phyloP scores from a whole-genome alignment of 2,888 invertebrate genomes.

The Entomobrya proxima region DNA sequence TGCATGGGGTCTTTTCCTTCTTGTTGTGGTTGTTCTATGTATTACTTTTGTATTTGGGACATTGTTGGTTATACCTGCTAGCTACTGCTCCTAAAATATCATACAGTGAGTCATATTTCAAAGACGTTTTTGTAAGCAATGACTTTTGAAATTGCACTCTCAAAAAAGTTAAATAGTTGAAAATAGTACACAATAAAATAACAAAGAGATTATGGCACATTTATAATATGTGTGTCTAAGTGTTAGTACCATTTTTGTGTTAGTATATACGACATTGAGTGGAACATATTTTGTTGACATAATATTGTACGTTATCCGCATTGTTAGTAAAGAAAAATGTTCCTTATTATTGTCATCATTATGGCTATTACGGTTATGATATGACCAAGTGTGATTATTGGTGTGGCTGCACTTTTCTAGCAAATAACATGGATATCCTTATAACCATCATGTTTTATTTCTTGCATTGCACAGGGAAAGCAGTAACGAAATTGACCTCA shows the following conservation, averaged over 20 bases:
- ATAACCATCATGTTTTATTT: not conserved
- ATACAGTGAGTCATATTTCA: constrained; percentile 54
- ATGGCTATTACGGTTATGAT: constrained; percentile 26
- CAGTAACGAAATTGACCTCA: constrained; percentile 31
- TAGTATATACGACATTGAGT: too few species aligned
- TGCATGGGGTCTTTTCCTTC: not conserved
- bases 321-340: constrained; percentile 32
- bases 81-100: not conserved
- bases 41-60: constrained; percentile 1
- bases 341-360: constrained; percentile 34
- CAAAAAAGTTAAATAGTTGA: constrained; percentile 26
- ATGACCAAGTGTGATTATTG: constrained; percentile 30
- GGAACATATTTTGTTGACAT: constrained; percentile 70
- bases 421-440: not conserved
- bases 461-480: not conserved
- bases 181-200: not conserved
- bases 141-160: constrained; percentile 43
- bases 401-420: constrained; percentile 46
- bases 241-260: constrained; percentile 22
- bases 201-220: not conserved
- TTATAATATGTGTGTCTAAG: not conserved
- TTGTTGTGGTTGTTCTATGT: constrained; percentile 22
- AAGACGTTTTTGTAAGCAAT: constrained; percentile 1
- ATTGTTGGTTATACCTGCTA: not conserved
- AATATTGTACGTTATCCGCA: constrained; percentile 63